Evolutionary conservation across 2,888 invertebrate species (phyloP).

Genomic region (Serripes groenlandicus): DNA sequence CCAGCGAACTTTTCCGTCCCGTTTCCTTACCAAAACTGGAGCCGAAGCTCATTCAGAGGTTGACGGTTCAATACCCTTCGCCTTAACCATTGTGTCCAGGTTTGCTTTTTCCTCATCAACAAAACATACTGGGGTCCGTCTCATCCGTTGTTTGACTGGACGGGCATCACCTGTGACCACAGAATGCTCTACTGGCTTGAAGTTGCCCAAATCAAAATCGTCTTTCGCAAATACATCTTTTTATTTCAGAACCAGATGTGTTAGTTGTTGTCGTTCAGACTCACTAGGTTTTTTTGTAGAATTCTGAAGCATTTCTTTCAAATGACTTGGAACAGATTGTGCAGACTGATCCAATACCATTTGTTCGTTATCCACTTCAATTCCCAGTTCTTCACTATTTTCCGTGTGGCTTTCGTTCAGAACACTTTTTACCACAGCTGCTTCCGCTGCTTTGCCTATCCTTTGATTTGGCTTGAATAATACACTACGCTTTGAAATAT

Average conservation of each 20-base stretch:
- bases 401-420: no score
- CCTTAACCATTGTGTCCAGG: conserved; percentile 25
- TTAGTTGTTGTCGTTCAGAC: not conserved
- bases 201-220: conserved; percentile 37
- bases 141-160: conserved; percentile 28
- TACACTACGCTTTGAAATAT: conserved; percentile 9
- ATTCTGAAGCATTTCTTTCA: conserved; percentile 2
- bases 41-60: conserved; percentile 36
- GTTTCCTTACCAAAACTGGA: conserved; percentile 31
- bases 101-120: conserved; percentile 39
- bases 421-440: not conserved
- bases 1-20: conserved; percentile 40
- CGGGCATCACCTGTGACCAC: conserved; percentile 27
- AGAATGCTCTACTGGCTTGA: conserved; percentile 21
- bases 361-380: no score
- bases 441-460: not conserved
- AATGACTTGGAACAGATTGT: no score
- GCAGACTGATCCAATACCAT: no score
- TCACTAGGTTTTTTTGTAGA: conserved; percentile 8
- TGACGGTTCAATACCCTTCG: conserved; percentile 27
- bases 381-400: no score
- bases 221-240: conserved; percentile 51
- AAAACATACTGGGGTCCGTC: conserved; percentile 16
- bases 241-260: not conserved
- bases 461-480: not conserved